Evolutionary conservation across 2,888 invertebrate genomes (phyloP), one percentile per base, ranked within the genome.

Genomic region (Anthrax anthrax): DNA sequence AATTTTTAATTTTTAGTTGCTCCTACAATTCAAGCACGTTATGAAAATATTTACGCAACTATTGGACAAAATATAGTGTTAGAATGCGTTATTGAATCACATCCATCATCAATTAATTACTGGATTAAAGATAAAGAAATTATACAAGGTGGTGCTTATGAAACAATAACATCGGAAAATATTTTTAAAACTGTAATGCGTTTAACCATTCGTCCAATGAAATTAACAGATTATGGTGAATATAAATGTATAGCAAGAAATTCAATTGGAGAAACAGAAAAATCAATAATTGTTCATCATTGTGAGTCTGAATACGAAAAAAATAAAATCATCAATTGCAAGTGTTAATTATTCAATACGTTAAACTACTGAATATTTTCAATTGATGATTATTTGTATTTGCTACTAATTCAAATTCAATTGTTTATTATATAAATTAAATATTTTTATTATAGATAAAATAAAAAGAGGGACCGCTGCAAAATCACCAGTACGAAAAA

Each of bases 191-290:
- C 84, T 50, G 76, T 81, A 50, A 80, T 86, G 74, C 78, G 80
- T 50, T 70, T 86, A 46, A 80, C 77, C 40, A 76, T 86, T 56
- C 72, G 76, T 47, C 74, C 78, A 45, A 74, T 82, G 42, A 74
- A 76, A 29, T 69, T 70, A 43, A 69, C 72, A 12, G 85, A 85
- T 67, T 85, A 81, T 60, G 84, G 84, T 19, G 76, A 81, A 43
- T 86, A 85, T 68, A 81, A 81, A 65, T 87, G 87, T 65, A 76
- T 85, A 51, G 81, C 85, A 23, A 85, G 84, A 69, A 87, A 88
- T 65, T 78, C 82, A 2, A 69, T 86, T 18, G 86, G 86, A 10
- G 83, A 84, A 59, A 61, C 63, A 12, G 62, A 66, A 49, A 62
- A 61, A 43, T 58, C 55, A 18, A 66, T 67, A 8, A 50, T 51